Base-by-base conservation (phyloP, 37 sponge, comb jelly and placozoan genomes). In the Amphimedon queenslandica region DNA sequence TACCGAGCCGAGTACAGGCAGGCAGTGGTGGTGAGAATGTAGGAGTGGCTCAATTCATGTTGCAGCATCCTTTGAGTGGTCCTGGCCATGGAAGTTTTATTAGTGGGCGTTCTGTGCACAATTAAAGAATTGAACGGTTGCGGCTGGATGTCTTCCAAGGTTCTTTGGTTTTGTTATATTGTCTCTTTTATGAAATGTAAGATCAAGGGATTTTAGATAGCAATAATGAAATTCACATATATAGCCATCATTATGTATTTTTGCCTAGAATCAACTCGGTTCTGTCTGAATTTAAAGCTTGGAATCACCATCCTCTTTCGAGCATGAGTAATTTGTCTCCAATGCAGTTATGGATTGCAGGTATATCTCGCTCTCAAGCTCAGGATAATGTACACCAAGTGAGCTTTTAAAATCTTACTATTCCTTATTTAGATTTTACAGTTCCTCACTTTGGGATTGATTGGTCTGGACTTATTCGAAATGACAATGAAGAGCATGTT, bases 21-120 rank as follows among this genome's bases (percentile, higher is more conserved):
- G 87, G 80, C 43, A 13, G 76, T 25, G 87, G 87, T 67, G 80
- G 74, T 20, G 87, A 85, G 39, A 85, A 85, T 37, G 71, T 80
- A 20, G 39, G 18, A 27, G 81, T 87, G 3, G 67, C 80, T 24
- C 36, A 42, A 4, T 87, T 57, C 67, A 87, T 87, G 87, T 53
- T 87, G 5, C 24, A 71, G 3, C 84, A 77, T 69, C 73, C 27
- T 25, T 47, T 8, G 13, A 47, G 79, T 20, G 85, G 85, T 0
- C 51, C 56, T 1, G 39, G 55, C 4, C 56, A 71, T 40, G 73
- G 57, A 5, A 60, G 64, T 18, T 65, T 73, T 42, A 85, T 80
- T 35, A 67, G 63, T 25, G 79, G 85, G 23, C 55, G 58, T 24
- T 77, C 78, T 57, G 86, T 85, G 38, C 81, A 86, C 72, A 86